Evolutionary conservation across 1,140 invertebrate genomes (phyloP).

Genomic region (Andrena cerasifolii): DNA sequence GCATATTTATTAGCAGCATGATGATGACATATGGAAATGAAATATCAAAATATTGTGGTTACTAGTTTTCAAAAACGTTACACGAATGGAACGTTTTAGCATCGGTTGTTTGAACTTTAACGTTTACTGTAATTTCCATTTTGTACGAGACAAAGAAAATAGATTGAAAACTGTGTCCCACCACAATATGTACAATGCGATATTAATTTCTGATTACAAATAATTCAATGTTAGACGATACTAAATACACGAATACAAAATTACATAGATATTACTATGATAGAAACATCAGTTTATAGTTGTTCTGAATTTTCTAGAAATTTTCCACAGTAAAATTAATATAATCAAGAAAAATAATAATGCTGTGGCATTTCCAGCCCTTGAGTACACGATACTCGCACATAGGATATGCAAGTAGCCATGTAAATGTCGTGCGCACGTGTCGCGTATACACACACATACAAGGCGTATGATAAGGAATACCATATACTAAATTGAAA

Average conservation of each 20-base stretch:
- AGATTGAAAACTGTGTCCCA: too few relatives aligned
- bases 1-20: not conserved
- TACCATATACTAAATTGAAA: too few relatives aligned
- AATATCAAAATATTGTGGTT: not conserved
- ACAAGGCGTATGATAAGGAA: too few relatives aligned
- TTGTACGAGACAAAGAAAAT: too few relatives aligned
- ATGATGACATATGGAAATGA: not conserved
- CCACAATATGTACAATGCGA: not conserved
- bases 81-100: too few relatives aligned
- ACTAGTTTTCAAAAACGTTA: not conserved
- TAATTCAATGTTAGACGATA: not conserved
- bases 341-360: not conserved
- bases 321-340: too few relatives aligned
- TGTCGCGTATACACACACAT: too few relatives aligned
- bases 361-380: not conserved
- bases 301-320: not conserved
- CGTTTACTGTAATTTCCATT: too few relatives aligned
- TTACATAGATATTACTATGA: not conserved
- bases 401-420: not conserved
- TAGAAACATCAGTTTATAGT: not conserved
- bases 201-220: not conserved
- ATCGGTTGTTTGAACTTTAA: not conserved
- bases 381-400: not conserved
- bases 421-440: not conserved
- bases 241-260: too few relatives aligned